Conservation (phyloP, 2,797 vertebrate genomes). For the Enteromius radiatus region DNA sequence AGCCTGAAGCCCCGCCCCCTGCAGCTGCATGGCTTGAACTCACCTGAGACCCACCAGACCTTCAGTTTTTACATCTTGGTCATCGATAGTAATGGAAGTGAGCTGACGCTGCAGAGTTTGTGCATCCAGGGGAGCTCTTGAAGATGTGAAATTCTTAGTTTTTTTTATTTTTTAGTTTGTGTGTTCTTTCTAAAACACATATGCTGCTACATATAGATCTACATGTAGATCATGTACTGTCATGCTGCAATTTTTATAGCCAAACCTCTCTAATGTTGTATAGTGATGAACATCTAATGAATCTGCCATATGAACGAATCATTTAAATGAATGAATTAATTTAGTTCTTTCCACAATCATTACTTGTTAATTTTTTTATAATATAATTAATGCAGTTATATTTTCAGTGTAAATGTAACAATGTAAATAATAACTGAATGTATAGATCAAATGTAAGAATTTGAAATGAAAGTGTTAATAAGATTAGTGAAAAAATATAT, state of each 20-base stretch:
- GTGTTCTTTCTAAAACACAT: not conserved
- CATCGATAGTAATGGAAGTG: not conserved
- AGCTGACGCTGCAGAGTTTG: not conserved
- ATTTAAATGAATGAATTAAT: no score
- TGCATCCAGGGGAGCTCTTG: not conserved
- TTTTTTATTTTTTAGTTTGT: not conserved
- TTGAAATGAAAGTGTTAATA: no score
- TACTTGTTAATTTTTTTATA: no score
- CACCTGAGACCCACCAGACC: not conserved
- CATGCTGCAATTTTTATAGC: not conserved
- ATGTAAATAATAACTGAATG: no score
- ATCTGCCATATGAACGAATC: no score
- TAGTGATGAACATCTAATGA: no score
- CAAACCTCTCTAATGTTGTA: not conserved
- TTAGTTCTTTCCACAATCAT: no score
- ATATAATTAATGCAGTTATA: no score
- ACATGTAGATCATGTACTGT: no score
- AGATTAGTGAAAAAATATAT: no score
- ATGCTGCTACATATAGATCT: not conserved
- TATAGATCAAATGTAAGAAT: no score
- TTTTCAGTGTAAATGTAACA: no score
- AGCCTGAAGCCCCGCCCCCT: not conserved
- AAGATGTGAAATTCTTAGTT: not conserved
- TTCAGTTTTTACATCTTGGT: not conserved
- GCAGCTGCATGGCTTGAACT: not conserved